A percentile compares a stretch with the other conserved stretches of the same genome.
Conservation (phyloP, 2,113 vertebrate genomes). For the Lepus americanus region DNA sequence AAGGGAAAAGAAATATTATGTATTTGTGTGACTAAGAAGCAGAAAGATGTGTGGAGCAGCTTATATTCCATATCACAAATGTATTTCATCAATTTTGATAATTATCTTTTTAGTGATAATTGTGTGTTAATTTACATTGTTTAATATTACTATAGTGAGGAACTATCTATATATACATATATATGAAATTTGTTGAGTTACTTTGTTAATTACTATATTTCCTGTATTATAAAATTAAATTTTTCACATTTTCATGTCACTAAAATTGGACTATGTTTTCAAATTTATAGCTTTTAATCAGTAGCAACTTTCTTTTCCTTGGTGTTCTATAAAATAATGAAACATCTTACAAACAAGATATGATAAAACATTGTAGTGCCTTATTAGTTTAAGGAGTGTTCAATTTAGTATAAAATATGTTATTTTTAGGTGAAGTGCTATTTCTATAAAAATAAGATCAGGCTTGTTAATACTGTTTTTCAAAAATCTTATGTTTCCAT, state of each 20-base stretch:
- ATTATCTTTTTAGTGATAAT: neutral
- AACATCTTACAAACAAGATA: neutral
- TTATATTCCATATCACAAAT: neutral
- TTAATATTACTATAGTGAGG: neutral
- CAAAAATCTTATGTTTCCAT: neutral
- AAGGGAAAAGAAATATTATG: neutral
- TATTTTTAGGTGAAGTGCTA: neutral
- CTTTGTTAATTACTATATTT: neutral
- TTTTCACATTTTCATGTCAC: neutral
- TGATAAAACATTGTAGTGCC: neutral
- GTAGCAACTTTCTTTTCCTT: neutral
- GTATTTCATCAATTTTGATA: neutral
- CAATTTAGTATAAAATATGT: neutral
- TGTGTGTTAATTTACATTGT: neutral
- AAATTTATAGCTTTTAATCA: neutral
- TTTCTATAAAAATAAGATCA: slow-evolving; percentile 1
- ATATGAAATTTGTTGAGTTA: neutral
- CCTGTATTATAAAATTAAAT: neutral
- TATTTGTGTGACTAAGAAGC: neutral
- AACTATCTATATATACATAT: neutral
- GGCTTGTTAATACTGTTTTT: neutral
- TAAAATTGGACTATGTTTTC: neutral
- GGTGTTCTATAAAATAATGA: neutral
- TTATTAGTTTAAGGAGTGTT: neutral
- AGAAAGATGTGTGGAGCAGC: neutral